A percentile compares a stretch with the other conserved stretches of the same genome.
Evolutionary conservation across 2,113 vertebrate genomes (phyloP).

Genomic region (Todiramphus saurophagus): DNA sequence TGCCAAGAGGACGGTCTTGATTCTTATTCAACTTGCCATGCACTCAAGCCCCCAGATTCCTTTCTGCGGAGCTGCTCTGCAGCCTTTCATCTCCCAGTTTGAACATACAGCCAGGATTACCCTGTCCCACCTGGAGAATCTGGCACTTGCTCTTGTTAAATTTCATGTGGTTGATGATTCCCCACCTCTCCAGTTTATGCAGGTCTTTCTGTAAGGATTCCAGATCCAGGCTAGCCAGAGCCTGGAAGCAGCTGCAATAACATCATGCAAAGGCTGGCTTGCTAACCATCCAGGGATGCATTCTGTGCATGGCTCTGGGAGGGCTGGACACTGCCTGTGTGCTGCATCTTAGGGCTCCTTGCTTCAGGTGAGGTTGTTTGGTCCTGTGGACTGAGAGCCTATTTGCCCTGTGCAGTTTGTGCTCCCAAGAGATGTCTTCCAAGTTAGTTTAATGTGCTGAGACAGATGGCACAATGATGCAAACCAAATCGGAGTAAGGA

Average conservation of each 20-base stretch:
- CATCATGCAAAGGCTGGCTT: neutral
- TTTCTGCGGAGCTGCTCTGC: neutral
- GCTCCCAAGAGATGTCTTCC: neutral
- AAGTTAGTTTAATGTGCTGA: neutral
- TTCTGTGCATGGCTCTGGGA: neutral
- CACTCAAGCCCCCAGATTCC: neutral
- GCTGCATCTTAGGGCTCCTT: neutral
- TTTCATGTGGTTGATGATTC: neutral
- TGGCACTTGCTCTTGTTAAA: neutral
- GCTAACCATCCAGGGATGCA: no score
- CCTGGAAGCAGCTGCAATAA: neutral
- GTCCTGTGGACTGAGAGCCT: neutral
- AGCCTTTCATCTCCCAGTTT: neutral
- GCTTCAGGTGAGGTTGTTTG: neutral
- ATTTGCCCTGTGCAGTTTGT: fast-evolving
- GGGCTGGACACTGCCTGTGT: neutral
- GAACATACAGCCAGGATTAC: neutral
- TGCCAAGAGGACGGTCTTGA: neutral
- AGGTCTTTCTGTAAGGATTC: neutral
- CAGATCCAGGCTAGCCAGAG: neutral
- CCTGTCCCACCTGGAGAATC: neutral
- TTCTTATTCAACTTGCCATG: neutral
- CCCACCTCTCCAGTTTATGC: neutral
- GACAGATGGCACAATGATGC: neutral
- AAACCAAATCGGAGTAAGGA: neutral